A percentile compares a stretch with the other conserved stretches of the same genome.
Conservation (phyloP, 2,888 invertebrate species). For the Rosalia funebris region DNA sequence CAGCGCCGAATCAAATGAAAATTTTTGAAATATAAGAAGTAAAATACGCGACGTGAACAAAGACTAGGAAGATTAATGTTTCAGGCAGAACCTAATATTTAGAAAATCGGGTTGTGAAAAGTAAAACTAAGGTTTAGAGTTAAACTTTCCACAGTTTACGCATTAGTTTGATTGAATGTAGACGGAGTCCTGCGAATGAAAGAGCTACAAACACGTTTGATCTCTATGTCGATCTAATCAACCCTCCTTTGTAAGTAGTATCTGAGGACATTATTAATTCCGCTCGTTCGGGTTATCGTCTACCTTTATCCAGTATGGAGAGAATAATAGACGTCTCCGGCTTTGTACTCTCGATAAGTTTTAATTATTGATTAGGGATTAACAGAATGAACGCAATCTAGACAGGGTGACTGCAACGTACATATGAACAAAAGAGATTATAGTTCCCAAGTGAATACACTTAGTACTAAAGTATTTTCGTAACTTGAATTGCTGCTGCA, state of each 20-base stretch:
- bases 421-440: too few species aligned
- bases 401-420: too few species aligned
- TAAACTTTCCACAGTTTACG: constrained; percentile 35
- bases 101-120: background rate
- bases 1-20: background rate
- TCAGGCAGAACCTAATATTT: background rate
- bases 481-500: too few species aligned
- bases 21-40: background rate
- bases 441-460: too few species aligned
- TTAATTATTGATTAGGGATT: constrained; percentile 14
- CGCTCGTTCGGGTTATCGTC: constrained; percentile 25
- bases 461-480: too few species aligned
- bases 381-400: background rate
- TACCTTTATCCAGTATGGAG: constrained; percentile 17
- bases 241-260: constrained; percentile 24
- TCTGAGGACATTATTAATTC: constrained; percentile 34
- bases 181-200: constrained; percentile 34
- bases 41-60: background rate
- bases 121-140: constrained; percentile 11
- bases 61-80: background rate
- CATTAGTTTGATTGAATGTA: constrained; percentile 41
- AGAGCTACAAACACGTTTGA: constrained; percentile 37
- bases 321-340: constrained; percentile 12
- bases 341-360: constrained; percentile 5
- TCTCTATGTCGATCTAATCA: constrained; percentile 40